Conservation (phyloP, 30 jellyfish, hydroid and myxozoan genomes). For the Turritopsis rubra region DNA sequence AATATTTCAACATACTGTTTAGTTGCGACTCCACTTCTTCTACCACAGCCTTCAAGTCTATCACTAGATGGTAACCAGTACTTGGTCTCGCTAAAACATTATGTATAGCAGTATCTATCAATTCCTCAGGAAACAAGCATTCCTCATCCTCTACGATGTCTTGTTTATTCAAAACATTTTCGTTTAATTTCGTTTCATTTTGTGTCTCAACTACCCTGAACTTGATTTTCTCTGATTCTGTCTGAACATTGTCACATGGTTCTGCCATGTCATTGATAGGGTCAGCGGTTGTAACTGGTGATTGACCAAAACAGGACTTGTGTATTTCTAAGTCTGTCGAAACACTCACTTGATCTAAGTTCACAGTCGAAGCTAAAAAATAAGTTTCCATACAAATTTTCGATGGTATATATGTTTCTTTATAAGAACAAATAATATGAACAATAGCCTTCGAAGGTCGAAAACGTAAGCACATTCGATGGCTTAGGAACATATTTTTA, state of each 20-base stretch:
- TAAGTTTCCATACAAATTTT: no score
- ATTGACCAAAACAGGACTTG: background rate
- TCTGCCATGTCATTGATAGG: no score
- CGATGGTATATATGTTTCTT: no score
- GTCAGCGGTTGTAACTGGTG: background rate
- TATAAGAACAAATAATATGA: no score
- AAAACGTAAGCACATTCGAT: no score
- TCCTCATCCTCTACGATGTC: background rate
- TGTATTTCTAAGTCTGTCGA: no score
- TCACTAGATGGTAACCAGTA: constrained; percentile 45
- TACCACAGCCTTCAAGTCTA: constrained; percentile 55
- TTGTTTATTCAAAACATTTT: background rate
- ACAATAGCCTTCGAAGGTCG: no score
- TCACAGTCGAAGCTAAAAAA: background rate
- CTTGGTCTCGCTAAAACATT: constrained; percentile 54
- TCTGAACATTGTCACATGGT: no score
- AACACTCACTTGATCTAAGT: no score
- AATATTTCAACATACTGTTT: background rate
- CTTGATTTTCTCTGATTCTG: background rate
- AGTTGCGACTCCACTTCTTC: background rate
- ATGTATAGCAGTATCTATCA: constrained; percentile 44
- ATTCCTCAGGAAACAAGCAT: constrained; percentile 42
- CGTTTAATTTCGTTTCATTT: background rate
- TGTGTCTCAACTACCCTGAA: background rate
- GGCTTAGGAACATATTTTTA: no score